Conservation (phyloP, 2,888 invertebrate genomes). For the Xestia rhomboidea region DNA sequence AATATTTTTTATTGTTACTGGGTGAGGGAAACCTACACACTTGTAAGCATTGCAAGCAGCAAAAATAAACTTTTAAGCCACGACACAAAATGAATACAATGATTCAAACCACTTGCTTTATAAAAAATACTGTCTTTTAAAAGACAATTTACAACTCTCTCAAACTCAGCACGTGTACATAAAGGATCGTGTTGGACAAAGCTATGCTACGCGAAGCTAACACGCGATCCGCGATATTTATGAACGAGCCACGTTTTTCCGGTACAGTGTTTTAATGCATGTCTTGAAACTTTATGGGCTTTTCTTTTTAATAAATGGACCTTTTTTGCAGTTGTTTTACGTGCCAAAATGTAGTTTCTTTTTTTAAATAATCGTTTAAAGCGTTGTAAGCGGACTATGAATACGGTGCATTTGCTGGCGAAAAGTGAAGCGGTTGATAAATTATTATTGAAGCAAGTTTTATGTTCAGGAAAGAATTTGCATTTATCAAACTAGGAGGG, state of each 20-base stretch:
- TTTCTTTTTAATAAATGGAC: constrained; percentile 18
- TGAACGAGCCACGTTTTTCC: constrained; percentile 53
- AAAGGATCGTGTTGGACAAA: constrained; percentile 44
- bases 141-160: constrained; percentile 37
- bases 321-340: constrained; percentile 19
- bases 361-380: constrained; percentile 13
- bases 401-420: background rate
- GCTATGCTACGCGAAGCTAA: constrained; percentile 40
- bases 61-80: too few species aligned
- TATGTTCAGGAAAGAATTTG: background rate
- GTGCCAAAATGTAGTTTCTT: constrained; percentile 20
- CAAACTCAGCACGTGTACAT: constrained; percentile 14
- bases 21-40: background rate
- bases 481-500: background rate
- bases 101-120: too few species aligned
- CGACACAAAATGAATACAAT: background rate
- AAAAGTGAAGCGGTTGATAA: background rate
- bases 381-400: background rate
- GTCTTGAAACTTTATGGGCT: constrained; percentile 40
- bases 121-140: constrained; percentile 25
- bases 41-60: background rate
- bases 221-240: constrained; percentile 53
- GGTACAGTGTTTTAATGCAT: constrained; percentile 50
- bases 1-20: background rate
- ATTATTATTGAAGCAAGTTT: background rate